phyloP scores from a whole-genome alignment of 2,888 invertebrate genomes.

The Troilus luridus region DNA sequence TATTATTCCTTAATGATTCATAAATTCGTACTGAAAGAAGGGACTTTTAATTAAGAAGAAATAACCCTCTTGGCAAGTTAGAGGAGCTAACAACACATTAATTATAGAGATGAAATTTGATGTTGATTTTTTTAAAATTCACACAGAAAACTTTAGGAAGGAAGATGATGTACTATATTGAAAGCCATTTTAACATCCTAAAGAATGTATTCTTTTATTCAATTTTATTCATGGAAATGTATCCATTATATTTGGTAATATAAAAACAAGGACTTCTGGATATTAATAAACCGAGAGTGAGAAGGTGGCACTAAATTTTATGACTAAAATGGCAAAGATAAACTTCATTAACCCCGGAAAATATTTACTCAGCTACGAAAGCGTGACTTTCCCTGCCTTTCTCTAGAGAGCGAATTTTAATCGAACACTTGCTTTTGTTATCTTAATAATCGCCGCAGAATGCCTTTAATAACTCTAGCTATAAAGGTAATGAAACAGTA shows the following conservation, averaged over 20 bases:
- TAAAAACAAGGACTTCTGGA: not conserved
- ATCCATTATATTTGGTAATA: not conserved
- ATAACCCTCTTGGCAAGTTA: too few relatives aligned
- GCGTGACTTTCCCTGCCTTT: slow-evolving; percentile 15
- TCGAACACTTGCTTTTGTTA: slow-evolving; percentile 37
- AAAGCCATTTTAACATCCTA: not conserved
- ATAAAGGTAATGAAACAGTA: not conserved
- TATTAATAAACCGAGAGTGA: not conserved
- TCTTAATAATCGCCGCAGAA: not conserved
- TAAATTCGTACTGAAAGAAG: too few relatives aligned
- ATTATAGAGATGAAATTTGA: too few relatives aligned
- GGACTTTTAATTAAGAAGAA: too few relatives aligned
- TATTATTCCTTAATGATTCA: too few relatives aligned
- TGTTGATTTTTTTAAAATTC: too few relatives aligned
- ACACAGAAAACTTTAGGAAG: too few relatives aligned
- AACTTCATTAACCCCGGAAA: slow-evolving; percentile 19
- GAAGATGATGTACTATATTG: too few relatives aligned
- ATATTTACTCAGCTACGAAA: slow-evolving; percentile 2
- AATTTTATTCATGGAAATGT: not conserved
- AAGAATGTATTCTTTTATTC: not conserved
- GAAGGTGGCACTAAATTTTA: not conserved
- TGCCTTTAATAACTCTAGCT: not conserved
- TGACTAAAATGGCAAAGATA: slow-evolving; percentile 18
- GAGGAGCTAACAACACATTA: too few relatives aligned
- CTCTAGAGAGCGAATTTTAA: not conserved